Conservation (phyloP, 2,888 invertebrate genomes). For the Ptychoptera contaminata region DNA sequence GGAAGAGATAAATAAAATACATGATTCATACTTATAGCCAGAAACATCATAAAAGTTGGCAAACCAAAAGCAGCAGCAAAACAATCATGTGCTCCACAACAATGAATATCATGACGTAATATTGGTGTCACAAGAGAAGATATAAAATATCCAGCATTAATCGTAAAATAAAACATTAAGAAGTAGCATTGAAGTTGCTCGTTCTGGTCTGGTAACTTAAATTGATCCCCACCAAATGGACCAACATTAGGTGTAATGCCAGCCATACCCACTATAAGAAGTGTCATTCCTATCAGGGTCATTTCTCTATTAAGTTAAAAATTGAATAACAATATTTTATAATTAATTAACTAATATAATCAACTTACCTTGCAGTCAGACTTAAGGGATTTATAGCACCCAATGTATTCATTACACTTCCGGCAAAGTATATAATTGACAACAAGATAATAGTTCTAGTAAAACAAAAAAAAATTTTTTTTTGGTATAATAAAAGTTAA, state of each 20-base stretch:
- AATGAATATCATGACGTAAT: conserved; percentile 47
- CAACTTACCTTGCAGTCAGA: too few species aligned
- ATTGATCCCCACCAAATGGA: conserved; percentile 72
- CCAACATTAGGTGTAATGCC: conserved; percentile 73
- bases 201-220: conserved; percentile 44
- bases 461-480: too few species aligned
- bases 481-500: too few species aligned
- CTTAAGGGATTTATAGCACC: too few species aligned
- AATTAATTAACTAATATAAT: too few species aligned
- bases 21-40: too few species aligned
- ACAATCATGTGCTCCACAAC: conserved; percentile 48
- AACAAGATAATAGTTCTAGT: too few species aligned
- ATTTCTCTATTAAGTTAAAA: conserved; percentile 20
- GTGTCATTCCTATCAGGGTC: conserved; percentile 49
- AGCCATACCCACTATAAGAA: conserved; percentile 55
- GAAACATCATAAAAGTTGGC: conserved; percentile 53
- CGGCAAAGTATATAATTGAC: too few species aligned
- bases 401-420: too few species aligned
- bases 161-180: conserved; percentile 57
- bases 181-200: conserved; percentile 53
- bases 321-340: too few species aligned
- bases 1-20: too few species aligned
- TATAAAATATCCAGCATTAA: conserved; percentile 49
- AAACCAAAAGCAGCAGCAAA: conserved; percentile 62
- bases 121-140: conserved; percentile 62